These are phyloP conservation scores for Anniella stebbinsi DNA, from an alignment of 2,797 vertebrate species.

Conservation along the genomic window DNA sequence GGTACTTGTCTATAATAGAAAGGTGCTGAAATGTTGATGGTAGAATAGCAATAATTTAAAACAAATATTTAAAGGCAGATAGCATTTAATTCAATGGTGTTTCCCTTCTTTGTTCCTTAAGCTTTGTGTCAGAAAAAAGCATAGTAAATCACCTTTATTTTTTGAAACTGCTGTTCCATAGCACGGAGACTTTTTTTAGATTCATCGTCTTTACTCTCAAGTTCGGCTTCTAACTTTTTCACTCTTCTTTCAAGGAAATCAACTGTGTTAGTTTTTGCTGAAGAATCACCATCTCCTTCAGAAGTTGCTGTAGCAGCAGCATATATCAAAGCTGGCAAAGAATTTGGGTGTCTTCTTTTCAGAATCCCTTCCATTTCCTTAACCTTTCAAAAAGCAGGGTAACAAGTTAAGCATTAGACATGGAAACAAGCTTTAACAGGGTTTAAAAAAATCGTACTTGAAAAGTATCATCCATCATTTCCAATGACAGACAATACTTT, in stretches of 20 bases:
- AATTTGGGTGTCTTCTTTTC: slow-evolving; percentile 89
- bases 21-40: neutral
- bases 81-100: neutral
- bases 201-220: slow-evolving; percentile 91
- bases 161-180: slow-evolving; percentile 94
- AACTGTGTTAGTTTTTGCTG: slow-evolving; percentile 74
- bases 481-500: neutral
- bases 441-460: neutral
- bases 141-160: slow-evolving; percentile 85
- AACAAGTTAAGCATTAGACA: slow-evolving; percentile 25
- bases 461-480: neutral
- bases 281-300: slow-evolving; percentile 53
- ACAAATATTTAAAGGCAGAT: neutral
- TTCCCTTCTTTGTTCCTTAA: neutral
- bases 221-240: slow-evolving; percentile 89
- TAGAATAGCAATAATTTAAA: neutral
- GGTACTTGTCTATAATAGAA: neutral
- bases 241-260: slow-evolving; percentile 89
- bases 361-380: slow-evolving; percentile 89
- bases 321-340: slow-evolving; percentile 90
- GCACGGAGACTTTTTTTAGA: slow-evolving; percentile 89
- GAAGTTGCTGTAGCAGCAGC: slow-evolving; percentile 84
- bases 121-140: neutral
- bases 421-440: neutral
- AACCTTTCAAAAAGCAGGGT: slow-evolving; percentile 73